phyloP scores from a whole-genome alignment of 1,140 invertebrate species.

The Drosophila ironensis region DNA sequence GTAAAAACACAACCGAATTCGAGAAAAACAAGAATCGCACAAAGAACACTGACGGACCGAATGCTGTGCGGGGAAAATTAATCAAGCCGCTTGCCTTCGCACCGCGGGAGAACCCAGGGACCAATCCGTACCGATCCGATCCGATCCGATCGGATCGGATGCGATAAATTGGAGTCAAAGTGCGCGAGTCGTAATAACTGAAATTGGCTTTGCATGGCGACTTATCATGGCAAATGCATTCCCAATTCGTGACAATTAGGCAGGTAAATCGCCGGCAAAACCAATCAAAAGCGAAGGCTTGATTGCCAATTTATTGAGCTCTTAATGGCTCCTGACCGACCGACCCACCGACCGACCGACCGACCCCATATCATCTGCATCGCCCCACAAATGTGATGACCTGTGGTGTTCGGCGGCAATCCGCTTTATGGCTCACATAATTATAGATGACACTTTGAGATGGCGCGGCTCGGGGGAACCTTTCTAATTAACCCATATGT shows the following conservation, averaged over 20 bases:
- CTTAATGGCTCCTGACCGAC: too few species aligned
- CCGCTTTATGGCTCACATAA: neutral
- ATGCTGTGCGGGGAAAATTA: conserved; percentile 15
- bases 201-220: conserved; percentile 16
- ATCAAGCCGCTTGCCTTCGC: conserved; percentile 43
- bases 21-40: neutral
- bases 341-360: too few species aligned
- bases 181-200: conserved; percentile 47
- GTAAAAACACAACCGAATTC: neutral
- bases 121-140: neutral
- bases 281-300: too few species aligned
- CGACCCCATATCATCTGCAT: too few species aligned
- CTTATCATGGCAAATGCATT: too few species aligned
- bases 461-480: neutral
- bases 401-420: neutral
- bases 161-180: conserved; percentile 52
- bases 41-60: neutral
- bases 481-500: conserved; percentile 27
- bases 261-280: too few species aligned
- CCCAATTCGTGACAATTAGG: too few species aligned
- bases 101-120: conserved; percentile 4
- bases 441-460: conserved; percentile 10
- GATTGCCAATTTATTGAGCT: too few species aligned
- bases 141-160: neutral
- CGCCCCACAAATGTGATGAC: too few species aligned